phyloP scores from a whole-genome alignment of 1,140 invertebrate genomes.

The Philopotamus ludificatus region DNA sequence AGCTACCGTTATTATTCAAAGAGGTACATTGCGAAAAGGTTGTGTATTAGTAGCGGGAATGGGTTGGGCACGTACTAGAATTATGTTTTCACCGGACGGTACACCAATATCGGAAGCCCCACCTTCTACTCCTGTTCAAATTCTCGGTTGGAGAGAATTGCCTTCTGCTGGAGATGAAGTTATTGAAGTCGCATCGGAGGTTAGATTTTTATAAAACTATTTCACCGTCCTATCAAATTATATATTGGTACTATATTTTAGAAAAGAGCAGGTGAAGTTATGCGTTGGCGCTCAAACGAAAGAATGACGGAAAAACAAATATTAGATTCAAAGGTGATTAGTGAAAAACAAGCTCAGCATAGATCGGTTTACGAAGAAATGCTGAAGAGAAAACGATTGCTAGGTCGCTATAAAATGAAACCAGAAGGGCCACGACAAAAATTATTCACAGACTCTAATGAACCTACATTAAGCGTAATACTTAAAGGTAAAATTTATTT shows the following conservation, averaged over 20 bases:
- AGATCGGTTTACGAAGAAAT: slow-evolving; percentile 65
- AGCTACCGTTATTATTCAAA: slow-evolving; percentile 83
- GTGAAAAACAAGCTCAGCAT: slow-evolving; percentile 69
- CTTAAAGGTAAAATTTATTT: slow-evolving; percentile 53
- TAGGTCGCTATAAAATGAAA: slow-evolving; percentile 58
- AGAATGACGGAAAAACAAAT: slow-evolving; percentile 62
- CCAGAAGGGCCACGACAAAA: slow-evolving; percentile 59
- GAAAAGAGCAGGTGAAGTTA: slow-evolving; percentile 70
- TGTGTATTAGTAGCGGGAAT: slow-evolving; percentile 78
- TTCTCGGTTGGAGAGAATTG: slow-evolving; percentile 85
- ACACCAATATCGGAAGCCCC: slow-evolving; percentile 64
- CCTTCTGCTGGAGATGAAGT: slow-evolving; percentile 86
- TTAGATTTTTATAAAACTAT: slow-evolving; percentile 37
- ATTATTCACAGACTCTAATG: slow-evolving; percentile 56
- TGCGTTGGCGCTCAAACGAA: slow-evolving; percentile 62
- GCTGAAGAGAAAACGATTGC: slow-evolving; percentile 62
- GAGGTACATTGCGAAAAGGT: slow-evolving; percentile 85
- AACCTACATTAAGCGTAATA: slow-evolving; percentile 53
- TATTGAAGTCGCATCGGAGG: slow-evolving; percentile 77
- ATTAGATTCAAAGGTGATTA: slow-evolving; percentile 62
- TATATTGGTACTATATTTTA: slow-evolving; percentile 42
- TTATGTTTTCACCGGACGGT: slow-evolving; percentile 82
- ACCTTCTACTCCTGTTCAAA: slow-evolving; percentile 82
- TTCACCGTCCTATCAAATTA: neutral
- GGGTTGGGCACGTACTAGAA: slow-evolving; percentile 80